These are phyloP conservation scores for Venusia cambrica DNA, from an alignment of 2,888 invertebrate genomes.

Conservation along the genomic window DNA sequence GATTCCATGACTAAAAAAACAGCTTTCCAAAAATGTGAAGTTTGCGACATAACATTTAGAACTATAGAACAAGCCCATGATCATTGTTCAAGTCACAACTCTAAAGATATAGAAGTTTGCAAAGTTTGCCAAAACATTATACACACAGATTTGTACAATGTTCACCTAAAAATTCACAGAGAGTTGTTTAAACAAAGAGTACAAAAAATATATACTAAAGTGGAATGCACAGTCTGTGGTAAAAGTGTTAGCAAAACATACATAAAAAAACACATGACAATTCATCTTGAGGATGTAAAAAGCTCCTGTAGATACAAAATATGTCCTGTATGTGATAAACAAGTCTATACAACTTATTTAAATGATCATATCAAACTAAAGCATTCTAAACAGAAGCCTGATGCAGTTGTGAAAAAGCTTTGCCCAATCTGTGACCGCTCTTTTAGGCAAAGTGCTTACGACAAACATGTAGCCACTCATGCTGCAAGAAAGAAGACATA, in stretches of 20 bases:
- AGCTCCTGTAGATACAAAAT: constrained; percentile 23
- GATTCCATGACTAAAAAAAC: constrained; percentile 5
- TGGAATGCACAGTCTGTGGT: constrained; percentile 37
- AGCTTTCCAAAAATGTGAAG: constrained; percentile 19
- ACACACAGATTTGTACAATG: constrained; percentile 21
- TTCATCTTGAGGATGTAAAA: constrained; percentile 31
- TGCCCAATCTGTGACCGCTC: constrained; percentile 36
- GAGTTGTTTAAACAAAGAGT: constrained; percentile 27
- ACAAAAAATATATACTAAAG: constrained; percentile 27
- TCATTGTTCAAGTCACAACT: constrained; percentile 12
- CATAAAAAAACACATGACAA: constrained; percentile 33
- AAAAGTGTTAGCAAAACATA: constrained; percentile 35
- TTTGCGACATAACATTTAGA: constrained; percentile 24
- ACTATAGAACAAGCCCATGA: constrained; percentile 19
- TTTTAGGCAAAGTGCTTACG: constrained; percentile 28
- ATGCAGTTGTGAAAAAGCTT: background rate
- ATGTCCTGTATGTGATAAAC: constrained; percentile 33
- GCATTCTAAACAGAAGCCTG: constrained; percentile 19
- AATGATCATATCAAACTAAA: constrained; percentile 29
- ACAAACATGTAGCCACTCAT: constrained; percentile 34
- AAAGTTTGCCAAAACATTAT: constrained; percentile 33
- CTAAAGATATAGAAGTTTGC: constrained; percentile 26
- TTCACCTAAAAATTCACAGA: constrained; percentile 33
- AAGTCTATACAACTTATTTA: constrained; percentile 26
- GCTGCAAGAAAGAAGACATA: constrained; percentile 28